Evolutionary conservation across 2,888 invertebrate genomes (phyloP), one percentile per base, ranked within the genome.

Genomic region (Palloptera scutellata): DNA sequence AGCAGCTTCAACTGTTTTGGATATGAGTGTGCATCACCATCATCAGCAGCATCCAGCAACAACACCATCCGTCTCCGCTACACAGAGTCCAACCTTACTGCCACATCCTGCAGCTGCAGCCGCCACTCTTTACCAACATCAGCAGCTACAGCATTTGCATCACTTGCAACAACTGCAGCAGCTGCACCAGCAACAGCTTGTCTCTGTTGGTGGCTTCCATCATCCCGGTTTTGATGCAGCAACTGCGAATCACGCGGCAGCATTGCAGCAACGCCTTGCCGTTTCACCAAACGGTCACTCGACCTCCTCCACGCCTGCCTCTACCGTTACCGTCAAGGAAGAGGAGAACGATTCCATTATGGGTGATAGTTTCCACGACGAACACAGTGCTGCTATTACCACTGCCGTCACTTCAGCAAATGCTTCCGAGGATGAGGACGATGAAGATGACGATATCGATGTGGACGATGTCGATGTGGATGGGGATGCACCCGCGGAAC

Each of bases 291-390:
- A 77, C 8, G 77, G 69, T 10, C 77, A 77, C 40, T 79, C 79
- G 1, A 75, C 75, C 20, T 79, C 79, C 57, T 72, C 68, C 8
- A 76, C 73, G 20, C 82, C 82, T 17, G 80, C 79, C 69, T 81
- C 81, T 0, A 78, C 79, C n/a, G 67, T 81, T 70, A 81, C 82
- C 73, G 83, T 80, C 69, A 83, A 85, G 68, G 85, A 84, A 69
- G 83, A 84, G 72, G 84, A 84, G 66, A 80, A 68, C 58, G 83
- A 84, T 54, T 83, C 84, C 9, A 83, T 83, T 10, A 79, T 83
- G 73, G 84, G 83, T 30, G 84, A 84, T 9, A 81, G 81, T 54
- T 81, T 82, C 42, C 75, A 75, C 64, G 78, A 76, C 12, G 76
- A 79, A n/a, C 74, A 76, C 43, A 78, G 75, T n/a, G 55, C 60